Base-by-base conservation (phyloP, 2,888 invertebrate genomes). In the Craniophora ligustri region DNA sequence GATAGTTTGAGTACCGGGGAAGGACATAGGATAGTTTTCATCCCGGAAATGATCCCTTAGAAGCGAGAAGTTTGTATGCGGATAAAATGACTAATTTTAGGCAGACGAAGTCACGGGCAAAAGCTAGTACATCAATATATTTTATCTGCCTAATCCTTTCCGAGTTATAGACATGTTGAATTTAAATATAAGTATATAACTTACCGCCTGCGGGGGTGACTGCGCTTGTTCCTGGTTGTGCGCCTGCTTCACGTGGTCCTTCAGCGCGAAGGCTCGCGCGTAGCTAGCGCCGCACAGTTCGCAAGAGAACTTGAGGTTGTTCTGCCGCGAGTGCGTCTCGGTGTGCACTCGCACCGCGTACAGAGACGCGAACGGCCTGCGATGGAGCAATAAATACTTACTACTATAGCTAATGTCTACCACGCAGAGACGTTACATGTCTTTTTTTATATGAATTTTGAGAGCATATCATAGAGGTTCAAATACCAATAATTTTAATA, bases 291-390 rank as follows among this genome's bases (percentile, higher is more conserved):
- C 97, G 80, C 97, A 97, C 44, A 95, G 84, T 51, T 92, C 85
- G 74, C 97, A 97, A 54, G 94, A 94, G 79, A 95, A 96, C 79
- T 96, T 96, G 3, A 96, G 88, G 79, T 95, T 96, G 83, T 96
- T 96, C 58, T 94, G 94, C 8, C 95, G 94, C 62, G 95, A 93
- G 80, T 97, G 97, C 0, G 96, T 96, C 75, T 96, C 95, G 89
- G 96, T 96, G 79, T 97, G 97, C 1, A 95, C 94, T 39, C 96
- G 94, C 0, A 97, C 96, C 0, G 96, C 96, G 79, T 97, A 97
- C 14, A 97, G 83, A 0, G 97, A 96, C 2, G 97, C 96, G 79
- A 97, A 97, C 0, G 97, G 97, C 45, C 97, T 93, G 67, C 0
- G 39, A 15, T 26, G 31, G 2, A 0, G 10, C 4, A 26, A n/a